Evolutionary conservation across 2,797 vertebrate genomes (phyloP), one percentile per base, ranked within the genome.

Genomic region (Pseudomugil tenellus): DNA sequence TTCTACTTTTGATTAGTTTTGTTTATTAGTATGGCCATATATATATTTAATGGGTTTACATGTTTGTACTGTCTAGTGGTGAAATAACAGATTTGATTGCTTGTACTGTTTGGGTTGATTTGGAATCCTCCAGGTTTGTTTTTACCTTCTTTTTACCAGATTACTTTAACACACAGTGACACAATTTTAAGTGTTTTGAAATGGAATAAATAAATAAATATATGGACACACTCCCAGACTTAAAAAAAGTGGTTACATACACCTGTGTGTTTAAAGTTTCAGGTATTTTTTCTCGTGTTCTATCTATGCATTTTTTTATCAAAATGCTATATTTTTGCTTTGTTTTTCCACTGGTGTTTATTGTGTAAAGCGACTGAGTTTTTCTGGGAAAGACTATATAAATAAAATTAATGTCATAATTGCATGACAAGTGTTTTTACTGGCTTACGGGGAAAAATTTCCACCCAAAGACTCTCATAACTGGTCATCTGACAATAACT

Each of bases 61-160:
- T 74, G 56, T 83, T 86, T 90, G 57, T 86, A 87, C 41, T 53
- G 7, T 46, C 34, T 76, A 41, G 46, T 83, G 69, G 80, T n/a
- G 43, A 71, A 92, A 92, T 92, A 91, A 92, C 92, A 72, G 9
- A 64, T 69, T 41, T 53, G 19, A 74, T 46, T 48, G 59, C 48
- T 80, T 1, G 37, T 23, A n/a, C 8, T 43, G 48, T 46, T 49
- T 35, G 4, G 25, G 60, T 0, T 21, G 19, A 59, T 11, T n/a
- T 31, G 46, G 12, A 25, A 21, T 29, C 61, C 28, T 28, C 2
- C 0, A 17, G 2, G 12, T 58, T 61, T 60, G 34, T 19, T 46
- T 17, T 6, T 25, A 29, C 7, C 14, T 48, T n/a, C 17, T 31
- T 17, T 14, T n/a, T 43, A 19, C 16, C 28, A 10, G 12, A 29